Conservation (phyloP, 2,113 vertebrate species). For the Xyrauchen texanus region DNA sequence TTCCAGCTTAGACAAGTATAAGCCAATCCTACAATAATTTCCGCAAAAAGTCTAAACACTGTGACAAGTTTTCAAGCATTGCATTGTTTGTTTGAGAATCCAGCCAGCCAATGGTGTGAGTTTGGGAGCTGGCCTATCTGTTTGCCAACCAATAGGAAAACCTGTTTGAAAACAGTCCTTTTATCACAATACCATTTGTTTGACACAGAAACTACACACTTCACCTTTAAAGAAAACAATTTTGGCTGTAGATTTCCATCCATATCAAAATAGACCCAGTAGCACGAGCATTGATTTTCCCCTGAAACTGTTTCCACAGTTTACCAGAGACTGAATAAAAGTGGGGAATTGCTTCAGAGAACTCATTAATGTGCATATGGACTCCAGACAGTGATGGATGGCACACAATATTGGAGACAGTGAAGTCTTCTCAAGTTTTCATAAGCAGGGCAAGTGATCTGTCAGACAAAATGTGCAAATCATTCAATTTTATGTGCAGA, state of each 20-base stretch:
- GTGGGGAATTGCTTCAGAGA: slow-evolving; percentile 19
- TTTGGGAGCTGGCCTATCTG: no score
- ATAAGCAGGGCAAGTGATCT: slow-evolving; percentile 14
- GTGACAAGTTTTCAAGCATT: no score
- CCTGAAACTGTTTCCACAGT: neutral
- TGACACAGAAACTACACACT: no score
- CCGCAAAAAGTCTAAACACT: no score
- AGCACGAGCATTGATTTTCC: neutral
- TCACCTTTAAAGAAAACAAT: neutral
- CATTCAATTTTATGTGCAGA: neutral
- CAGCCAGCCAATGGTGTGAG: no score
- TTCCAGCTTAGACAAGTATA: no score
- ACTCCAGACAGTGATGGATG: slow-evolving; percentile 14
- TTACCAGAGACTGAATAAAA: slow-evolving; percentile 12
- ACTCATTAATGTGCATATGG: slow-evolving; percentile 26
- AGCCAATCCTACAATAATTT: no score
- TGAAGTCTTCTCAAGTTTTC: neutral
- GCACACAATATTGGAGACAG: neutral
- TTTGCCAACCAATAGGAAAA: no score
- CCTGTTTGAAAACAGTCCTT: no score
- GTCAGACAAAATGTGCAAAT: slow-evolving; percentile 11
- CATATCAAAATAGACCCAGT: neutral
- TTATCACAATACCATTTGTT: no score
- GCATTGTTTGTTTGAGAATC: no score
- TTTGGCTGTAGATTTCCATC: slow-evolving; percentile 8